Conservation (phyloP, 2,113 vertebrate genomes). For the Ammospiza nelsoni region DNA sequence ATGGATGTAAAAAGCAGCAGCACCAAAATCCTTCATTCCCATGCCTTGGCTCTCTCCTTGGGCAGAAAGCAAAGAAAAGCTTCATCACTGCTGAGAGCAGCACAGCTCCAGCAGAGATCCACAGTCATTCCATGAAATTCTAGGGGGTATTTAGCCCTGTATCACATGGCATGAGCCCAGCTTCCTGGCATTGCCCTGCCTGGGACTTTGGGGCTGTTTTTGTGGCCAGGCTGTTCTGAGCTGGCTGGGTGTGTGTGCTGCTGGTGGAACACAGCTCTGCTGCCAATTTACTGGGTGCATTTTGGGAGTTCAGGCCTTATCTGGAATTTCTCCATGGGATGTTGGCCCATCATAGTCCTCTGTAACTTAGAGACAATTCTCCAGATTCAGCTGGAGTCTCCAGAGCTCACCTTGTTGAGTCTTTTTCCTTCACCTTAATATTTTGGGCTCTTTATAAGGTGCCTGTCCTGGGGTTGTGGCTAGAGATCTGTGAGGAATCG, state of each 20-base stretch:
- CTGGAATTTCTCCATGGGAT: not conserved
- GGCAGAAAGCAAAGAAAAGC: not conserved
- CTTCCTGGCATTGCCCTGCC: not conserved
- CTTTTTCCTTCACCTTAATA: not conserved
- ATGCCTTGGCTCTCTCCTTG: accelerated
- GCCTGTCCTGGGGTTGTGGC: not conserved
- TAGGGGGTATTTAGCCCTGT: not conserved
- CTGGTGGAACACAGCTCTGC: accelerated
- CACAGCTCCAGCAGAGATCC: not conserved
- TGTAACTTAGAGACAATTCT: not conserved
- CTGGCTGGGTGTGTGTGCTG: accelerated
- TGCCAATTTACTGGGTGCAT: not conserved
- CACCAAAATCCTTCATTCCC: not conserved
- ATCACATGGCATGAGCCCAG: not conserved
- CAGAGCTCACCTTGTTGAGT: not conserved
- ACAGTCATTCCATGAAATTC: not conserved
- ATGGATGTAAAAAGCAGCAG: not conserved
- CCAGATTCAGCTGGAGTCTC: not conserved
- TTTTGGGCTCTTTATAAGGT: not conserved
- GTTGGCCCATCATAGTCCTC: not conserved
- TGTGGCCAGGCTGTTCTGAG: not conserved
- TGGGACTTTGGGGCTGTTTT: not conserved
- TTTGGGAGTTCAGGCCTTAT: not conserved
- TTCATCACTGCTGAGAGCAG: not conserved
- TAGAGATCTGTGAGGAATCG: accelerated